Evolutionary conservation across 1,140 invertebrate genomes (phyloP).

Genomic region (Panulirus ornatus): DNA sequence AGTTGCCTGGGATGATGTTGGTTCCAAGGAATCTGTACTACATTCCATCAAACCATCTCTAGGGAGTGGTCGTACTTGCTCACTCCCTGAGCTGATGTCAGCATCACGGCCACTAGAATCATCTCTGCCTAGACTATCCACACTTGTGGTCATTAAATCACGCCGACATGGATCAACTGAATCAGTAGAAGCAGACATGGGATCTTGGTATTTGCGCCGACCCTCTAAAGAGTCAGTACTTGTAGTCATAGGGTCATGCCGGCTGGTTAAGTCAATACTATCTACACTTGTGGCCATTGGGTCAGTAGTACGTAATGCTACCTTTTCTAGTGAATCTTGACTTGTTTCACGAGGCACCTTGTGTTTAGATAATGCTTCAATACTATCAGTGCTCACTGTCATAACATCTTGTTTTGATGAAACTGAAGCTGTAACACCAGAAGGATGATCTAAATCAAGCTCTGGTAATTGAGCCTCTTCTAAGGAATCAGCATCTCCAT

Average conservation of each 20-base stretch:
- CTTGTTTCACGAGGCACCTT: conserved; percentile 65
- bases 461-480: conserved; percentile 70
- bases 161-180: conserved; percentile 76
- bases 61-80: conserved; percentile 74
- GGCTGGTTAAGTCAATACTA: conserved; percentile 81
- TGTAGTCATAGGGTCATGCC: conserved; percentile 75
- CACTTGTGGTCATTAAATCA: conserved; percentile 73
- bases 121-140: conserved; percentile 77
- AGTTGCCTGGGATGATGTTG: conserved; percentile 85
- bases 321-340: conserved; percentile 76
- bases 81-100: conserved; percentile 76
- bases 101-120: conserved; percentile 79
- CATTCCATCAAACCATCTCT: conserved; percentile 80
- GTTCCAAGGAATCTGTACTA: conserved; percentile 79
- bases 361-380: conserved; percentile 48
- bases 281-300: conserved; percentile 83
- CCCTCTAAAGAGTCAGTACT: conserved; percentile 81
- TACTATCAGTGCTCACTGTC: conserved; percentile 61
- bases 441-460: conserved; percentile 53
- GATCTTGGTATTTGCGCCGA: conserved; percentile 76
- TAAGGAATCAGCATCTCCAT: conserved; percentile 73
- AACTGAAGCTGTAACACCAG: background rate
- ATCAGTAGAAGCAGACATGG: conserved; percentile 76
- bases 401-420: conserved; percentile 57
- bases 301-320: conserved; percentile 77